Evolutionary conservation across 2,888 invertebrate species (phyloP).

Genomic region (Lutraria lutraria): DNA sequence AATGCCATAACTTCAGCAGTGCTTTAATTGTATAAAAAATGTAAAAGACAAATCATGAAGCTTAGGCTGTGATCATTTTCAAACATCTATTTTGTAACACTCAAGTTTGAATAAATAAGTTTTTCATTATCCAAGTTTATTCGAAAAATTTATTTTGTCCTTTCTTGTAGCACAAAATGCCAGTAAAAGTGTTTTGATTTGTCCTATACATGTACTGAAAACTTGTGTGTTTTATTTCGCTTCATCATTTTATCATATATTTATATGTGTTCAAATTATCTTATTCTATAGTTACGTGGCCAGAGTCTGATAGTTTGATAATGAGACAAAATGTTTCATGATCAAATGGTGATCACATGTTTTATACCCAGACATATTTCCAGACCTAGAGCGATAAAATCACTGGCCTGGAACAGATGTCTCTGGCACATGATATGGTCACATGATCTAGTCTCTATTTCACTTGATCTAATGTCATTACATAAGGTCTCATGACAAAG

Average conservation of each 20-base stretch:
- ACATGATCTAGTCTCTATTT: conserved; percentile 23
- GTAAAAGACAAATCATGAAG: conserved; percentile 46
- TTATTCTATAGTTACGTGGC: conserved; percentile 24
- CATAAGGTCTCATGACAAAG: not conserved
- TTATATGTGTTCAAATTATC: conserved; percentile 44
- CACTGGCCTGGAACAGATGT: not conserved
- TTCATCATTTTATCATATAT: conserved; percentile 25
- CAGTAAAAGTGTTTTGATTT: conserved; percentile 4
- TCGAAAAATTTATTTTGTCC: not conserved
- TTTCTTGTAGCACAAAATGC: not conserved
- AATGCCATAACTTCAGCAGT: conserved; percentile 43
- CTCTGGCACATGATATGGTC: not conserved
- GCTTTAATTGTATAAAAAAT: conserved; percentile 34
- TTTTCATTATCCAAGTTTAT: conserved; percentile 4
- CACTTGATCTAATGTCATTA: not conserved
- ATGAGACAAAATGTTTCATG: not conserved
- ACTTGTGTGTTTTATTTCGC: not conserved
- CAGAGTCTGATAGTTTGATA: not conserved
- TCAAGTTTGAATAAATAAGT: not conserved
- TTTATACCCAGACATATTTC: not conserved
- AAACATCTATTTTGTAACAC: not conserved
- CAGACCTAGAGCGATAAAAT: not conserved
- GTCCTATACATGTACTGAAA: not conserved
- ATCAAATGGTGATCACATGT: not conserved
- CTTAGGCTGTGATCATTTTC: conserved; percentile 39